Evolutionary conservation across 2,888 invertebrate genomes (phyloP), one percentile per base, ranked within the genome.

Genomic region (Amiota minor): DNA sequence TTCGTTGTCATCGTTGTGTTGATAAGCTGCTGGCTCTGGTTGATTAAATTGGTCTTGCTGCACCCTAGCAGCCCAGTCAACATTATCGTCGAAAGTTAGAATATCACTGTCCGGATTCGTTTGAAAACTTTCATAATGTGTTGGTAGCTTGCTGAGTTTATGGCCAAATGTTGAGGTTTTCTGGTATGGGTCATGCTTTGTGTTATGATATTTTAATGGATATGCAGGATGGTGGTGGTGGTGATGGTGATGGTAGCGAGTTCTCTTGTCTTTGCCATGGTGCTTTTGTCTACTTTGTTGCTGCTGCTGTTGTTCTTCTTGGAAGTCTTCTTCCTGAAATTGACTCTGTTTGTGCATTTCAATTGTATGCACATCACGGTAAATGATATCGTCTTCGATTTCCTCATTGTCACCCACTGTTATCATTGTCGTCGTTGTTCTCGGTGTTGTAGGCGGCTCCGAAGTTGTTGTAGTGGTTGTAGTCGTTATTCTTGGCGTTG

Each of bases 81-180:
- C 82, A 77, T 79, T 81, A 45, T 86, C 85, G 47, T 86, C 86
- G 70, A 86, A 87, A 9, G 86, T 87, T 71, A 87, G 77, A 74
- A 87, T 87, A 75, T 87, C 86, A 73, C 86, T 85, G 67, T 88
- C 86, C n/a, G 84, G 86, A 79, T 84, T 86, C 55, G 87, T 84
- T 77, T 88, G 86, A 78, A 88, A 88, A 76, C 88, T 86, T 76
- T 88, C 87, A 71, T 88, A 86, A 75, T 88, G 87, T 55, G 86
- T 85, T 56, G 88, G 87, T 76, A 87, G 77, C 50, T 81, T 81
- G 70, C 84, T 87, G 12, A 87, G 76, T 71, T 87, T 87, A 59
- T 68, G 78, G 20, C 80, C 79, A 71, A 83, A 84, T 45, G 73
- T 61, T 2, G 70, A 74, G 46, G 83, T 78, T 65, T 88, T 88